Evolutionary conservation across 2,113 vertebrate genomes (phyloP).

Genomic region (Pimephales promelas): DNA sequence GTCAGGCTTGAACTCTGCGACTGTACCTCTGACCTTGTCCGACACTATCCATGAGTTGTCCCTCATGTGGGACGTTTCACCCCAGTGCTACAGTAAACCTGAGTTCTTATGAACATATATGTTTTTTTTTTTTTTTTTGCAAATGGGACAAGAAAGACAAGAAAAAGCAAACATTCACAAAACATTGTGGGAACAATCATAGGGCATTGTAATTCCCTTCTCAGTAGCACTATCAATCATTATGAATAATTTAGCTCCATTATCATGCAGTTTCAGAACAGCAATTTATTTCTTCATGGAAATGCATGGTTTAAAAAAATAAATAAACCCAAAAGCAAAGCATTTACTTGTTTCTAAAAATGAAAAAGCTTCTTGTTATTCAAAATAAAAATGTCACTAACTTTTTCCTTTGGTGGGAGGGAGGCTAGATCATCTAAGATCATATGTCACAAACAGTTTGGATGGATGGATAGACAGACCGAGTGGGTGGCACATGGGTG

Average conservation of each 20-base stretch:
- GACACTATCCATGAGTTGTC: conserved; percentile 56
- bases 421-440: neutral
- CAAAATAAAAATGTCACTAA: neutral
- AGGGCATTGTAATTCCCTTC: conserved; percentile 18
- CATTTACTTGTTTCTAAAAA: conserved; percentile 2
- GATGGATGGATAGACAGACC: too few species aligned
- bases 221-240: conserved; percentile 3
- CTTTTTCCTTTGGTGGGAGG: neutral
- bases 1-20: conserved; percentile 52
- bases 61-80: conserved; percentile 7
- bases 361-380: neutral
- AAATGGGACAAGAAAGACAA: neutral
- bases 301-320: neutral
- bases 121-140: neutral
- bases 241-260: conserved; percentile 1
- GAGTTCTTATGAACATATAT: neutral
- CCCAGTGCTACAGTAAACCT: conserved; percentile 8
- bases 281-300: neutral
- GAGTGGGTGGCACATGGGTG: too few species aligned
- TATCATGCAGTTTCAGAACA: conserved; percentile 12
- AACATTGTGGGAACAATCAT: neutral
- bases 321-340: neutral
- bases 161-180: neutral
- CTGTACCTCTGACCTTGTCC: conserved; percentile 74
- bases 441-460: neutral